Evolutionary conservation across 2,888 invertebrate species (phyloP), one percentile per base, ranked within the genome.

Genomic region (Ochropacha duplaris): DNA sequence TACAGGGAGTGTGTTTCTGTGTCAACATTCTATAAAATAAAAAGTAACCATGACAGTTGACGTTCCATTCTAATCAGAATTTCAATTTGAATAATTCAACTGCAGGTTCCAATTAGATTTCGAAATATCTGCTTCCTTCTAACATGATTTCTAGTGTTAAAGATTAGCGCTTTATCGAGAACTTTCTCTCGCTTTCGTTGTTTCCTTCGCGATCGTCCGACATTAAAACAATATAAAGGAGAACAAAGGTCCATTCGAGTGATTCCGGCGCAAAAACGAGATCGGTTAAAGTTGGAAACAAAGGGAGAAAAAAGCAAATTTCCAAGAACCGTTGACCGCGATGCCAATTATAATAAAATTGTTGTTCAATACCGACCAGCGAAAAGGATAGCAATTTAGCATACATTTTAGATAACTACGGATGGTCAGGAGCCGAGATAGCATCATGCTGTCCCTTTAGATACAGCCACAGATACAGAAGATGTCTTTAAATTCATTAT

Each of bases 311-410:
- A 85, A 87, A 84, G 79, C 68, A 79, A 80, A 86, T 88, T 91
- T 90, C 90, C 86, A 83, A 87, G 90, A 89, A 91, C 76, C 86
- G 84, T 84, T 87, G 87, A 86, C 88, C 88, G 87, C 84, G 76
- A 73, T 74, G 86, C 88, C 90, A 90, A 90, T 92, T 92, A 91
- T 91, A 87, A 87, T 88, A 88, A 90, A 89, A 89, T 84, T 79
- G 84, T 81, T 81, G 84, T 84, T 87, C 87, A 86, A 89, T 88
- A 88, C 84, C 69, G 80, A n/a, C 84, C 84, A 76, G 77, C 86
- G 81, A 79, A 79, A 84, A 83, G 85, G 84, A 85, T 86, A 82
- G 81, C 80, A 71, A 83, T 86, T 88, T 87, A 84, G 82, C 78
- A 81, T 79, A 80, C 67, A 75, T 82, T 82, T 75, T n/a, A n/a